Conservation (phyloP, 1,140 invertebrate species). For the Danaus plexippus region DNA sequence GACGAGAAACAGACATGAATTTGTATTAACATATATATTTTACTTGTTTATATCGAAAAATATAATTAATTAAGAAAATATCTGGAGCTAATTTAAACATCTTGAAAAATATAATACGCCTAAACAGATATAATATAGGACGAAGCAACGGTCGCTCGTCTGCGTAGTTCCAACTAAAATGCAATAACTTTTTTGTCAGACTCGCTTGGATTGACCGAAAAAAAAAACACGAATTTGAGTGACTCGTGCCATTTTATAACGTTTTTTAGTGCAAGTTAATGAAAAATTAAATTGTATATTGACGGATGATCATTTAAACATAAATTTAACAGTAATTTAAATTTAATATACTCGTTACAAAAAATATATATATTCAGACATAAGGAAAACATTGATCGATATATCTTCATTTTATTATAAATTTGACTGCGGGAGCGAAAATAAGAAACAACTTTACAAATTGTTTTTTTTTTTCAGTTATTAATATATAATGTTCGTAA, state of each 20-base stretch:
- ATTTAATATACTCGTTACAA: too few relatives aligned
- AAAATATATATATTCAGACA: too few relatives aligned
- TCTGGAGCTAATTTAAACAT: not conserved
- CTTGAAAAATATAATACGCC: too few relatives aligned
- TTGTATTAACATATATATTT: not conserved
- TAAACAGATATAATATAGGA: too few relatives aligned
- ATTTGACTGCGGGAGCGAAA: too few relatives aligned
- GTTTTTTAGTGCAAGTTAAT: constrained; percentile 19
- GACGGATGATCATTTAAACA: constrained; percentile 1
- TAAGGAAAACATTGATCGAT: too few relatives aligned
- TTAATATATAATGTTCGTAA: too few relatives aligned
- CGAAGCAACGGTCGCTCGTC: not conserved
- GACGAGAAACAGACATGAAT: not conserved
- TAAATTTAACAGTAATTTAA: too few relatives aligned
- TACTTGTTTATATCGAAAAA: not conserved
- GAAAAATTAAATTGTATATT: constrained; percentile 20
- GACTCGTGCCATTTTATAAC: constrained; percentile 39
- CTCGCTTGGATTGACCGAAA: constrained; percentile 30
- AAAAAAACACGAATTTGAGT: constrained; percentile 45
- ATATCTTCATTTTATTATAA: too few relatives aligned
- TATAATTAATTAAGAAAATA: constrained; percentile 1
- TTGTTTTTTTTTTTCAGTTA: too few relatives aligned
- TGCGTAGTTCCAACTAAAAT: constrained; percentile 19
- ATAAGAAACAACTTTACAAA: too few relatives aligned
- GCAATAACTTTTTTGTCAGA: constrained; percentile 44